Conservation (phyloP, 2,888 invertebrate species). For the Tribolium freemani region DNA sequence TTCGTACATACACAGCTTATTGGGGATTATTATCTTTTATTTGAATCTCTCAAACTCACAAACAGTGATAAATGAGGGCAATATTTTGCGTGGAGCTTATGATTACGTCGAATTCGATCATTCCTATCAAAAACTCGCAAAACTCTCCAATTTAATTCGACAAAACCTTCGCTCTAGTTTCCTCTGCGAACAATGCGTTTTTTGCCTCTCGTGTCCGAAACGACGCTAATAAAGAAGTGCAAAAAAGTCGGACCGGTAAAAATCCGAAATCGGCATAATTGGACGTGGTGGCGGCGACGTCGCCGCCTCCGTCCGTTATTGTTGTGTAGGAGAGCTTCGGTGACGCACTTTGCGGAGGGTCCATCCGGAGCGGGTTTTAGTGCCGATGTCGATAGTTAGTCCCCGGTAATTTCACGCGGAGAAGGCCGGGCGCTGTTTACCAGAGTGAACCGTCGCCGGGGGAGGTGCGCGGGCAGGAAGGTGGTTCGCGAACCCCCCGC, state of each 20-base stretch:
- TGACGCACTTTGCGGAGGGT: conserved; percentile 25
- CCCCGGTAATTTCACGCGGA: conserved; percentile 59
- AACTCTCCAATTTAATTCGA: background rate
- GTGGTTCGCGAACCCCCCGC: conserved; percentile 57
- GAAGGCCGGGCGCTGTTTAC: conserved; percentile 35
- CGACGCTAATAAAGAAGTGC: conserved; percentile 13
- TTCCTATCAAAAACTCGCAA: background rate
- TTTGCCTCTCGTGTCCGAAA: background rate
- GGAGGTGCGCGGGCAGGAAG: conserved; percentile 54
- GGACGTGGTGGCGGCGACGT: background rate
- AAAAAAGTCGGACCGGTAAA: background rate
- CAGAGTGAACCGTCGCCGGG: conserved; percentile 32
- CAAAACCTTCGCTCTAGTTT: background rate
- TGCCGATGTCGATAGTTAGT: conserved; percentile 50
- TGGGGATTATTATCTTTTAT: background rate
- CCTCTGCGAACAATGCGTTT: background rate
- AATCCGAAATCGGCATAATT: conserved; percentile 10
- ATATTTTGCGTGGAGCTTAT: background rate
- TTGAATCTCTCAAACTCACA: background rate
- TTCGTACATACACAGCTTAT: background rate
- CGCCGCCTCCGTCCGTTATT: conserved; percentile 3
- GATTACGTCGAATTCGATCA: background rate
- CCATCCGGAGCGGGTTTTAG: conserved; percentile 20
- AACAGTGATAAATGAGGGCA: background rate
- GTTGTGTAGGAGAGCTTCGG: background rate